These are phyloP conservation scores for Menidia menidia DNA, from an alignment of 2,797 vertebrate genomes.

Conservation along the genomic window DNA sequence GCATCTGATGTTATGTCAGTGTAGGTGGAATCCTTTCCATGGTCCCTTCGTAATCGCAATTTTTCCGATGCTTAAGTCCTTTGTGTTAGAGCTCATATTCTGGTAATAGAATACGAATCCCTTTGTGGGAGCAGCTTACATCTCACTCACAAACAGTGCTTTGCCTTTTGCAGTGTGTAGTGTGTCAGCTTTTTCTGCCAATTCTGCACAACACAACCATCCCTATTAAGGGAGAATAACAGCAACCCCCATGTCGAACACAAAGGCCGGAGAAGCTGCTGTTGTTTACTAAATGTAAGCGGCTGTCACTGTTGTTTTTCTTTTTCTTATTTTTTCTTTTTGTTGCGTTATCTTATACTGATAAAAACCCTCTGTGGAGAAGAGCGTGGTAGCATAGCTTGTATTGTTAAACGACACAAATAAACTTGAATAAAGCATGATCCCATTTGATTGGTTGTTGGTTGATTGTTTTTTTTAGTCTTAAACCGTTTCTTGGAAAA, in stretches of 20 bases:
- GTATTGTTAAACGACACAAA: too few species aligned
- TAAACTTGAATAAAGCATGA: too few species aligned
- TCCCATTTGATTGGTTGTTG: too few species aligned
- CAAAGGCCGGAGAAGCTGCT: neutral
- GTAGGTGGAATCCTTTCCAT: slow-evolving; percentile 1
- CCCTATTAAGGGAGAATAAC: neutral
- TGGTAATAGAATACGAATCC: neutral
- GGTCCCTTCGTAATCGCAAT: neutral
- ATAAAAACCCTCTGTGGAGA: neutral
- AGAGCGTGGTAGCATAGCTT: too few species aligned
- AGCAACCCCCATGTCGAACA: neutral
- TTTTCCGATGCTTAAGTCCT: neutral
- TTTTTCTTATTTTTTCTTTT: neutral
- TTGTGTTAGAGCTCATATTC: neutral
- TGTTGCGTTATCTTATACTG: neutral
- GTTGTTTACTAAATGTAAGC: neutral
- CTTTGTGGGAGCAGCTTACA: neutral
- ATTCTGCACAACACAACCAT: neutral
- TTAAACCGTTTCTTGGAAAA: neutral
- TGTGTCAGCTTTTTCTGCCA: neutral
- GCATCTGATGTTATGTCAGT: neutral
- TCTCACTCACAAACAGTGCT: neutral
- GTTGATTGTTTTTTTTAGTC: too few species aligned
- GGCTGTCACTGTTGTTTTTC: neutral
- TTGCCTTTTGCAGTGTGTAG: neutral